These are phyloP conservation scores for Caloenas nicobarica DNA, from an alignment of 2,113 vertebrate genomes.

Conservation along the genomic window DNA sequence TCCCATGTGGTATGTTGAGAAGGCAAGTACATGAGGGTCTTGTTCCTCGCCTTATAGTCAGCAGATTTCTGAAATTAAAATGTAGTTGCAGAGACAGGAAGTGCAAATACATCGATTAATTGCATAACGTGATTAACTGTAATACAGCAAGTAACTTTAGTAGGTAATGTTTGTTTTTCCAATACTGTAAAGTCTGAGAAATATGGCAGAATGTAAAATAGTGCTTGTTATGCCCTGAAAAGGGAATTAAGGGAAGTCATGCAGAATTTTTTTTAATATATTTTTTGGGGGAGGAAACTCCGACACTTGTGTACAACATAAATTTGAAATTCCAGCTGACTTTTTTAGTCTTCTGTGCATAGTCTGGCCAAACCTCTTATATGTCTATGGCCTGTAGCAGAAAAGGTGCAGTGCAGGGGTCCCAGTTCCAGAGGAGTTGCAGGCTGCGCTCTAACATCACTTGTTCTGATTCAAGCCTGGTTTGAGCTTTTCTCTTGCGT, in stretches of 20 bases:
- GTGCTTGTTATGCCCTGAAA: background rate
- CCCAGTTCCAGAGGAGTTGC: background rate
- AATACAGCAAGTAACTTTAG: background rate
- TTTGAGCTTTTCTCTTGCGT: background rate
- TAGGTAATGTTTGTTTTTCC: background rate
- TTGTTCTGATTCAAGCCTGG: background rate
- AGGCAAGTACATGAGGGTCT: background rate
- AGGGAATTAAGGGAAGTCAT: background rate
- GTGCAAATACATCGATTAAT: background rate
- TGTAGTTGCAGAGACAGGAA: background rate
- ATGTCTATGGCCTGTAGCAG: background rate
- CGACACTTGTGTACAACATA: background rate
- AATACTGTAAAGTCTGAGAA: background rate
- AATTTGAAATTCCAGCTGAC: background rate
- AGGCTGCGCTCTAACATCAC: background rate
- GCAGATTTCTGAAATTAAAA: conserved; percentile 23
- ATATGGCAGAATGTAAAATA: background rate
- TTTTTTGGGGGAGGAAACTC: background rate
- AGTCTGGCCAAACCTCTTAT: background rate
- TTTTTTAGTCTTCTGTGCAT: background rate
- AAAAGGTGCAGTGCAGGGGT: background rate
- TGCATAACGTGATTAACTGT: background rate
- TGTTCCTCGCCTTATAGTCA: background rate
- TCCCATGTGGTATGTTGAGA: background rate
- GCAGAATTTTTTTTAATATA: background rate